phyloP scores from a whole-genome alignment of 2,113 vertebrate species.

The Spea multiplicata region DNA sequence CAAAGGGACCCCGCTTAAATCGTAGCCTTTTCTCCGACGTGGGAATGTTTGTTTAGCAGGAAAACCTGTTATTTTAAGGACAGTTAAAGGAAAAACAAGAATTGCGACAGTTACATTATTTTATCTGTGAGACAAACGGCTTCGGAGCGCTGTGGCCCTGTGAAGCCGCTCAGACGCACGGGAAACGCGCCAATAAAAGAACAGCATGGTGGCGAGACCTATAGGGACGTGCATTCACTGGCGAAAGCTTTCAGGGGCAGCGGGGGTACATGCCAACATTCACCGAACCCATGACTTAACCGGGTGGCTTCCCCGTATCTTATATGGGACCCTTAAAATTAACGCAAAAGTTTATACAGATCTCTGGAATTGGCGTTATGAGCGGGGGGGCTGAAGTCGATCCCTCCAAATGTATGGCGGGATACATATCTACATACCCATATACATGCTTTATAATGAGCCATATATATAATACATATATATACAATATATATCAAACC shows the following conservation, averaged over 20 bases:
- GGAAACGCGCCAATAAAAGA: neutral
- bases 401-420: too few relatives aligned
- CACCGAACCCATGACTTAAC: too few relatives aligned
- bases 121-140: conserved; percentile 34
- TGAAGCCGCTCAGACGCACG: conserved; percentile 34
- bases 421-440: too few relatives aligned
- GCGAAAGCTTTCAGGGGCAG: neutral
- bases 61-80: conserved; percentile 95
- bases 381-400: too few relatives aligned
- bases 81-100: conserved; percentile 58
- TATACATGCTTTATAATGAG: too few relatives aligned
- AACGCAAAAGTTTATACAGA: too few relatives aligned
- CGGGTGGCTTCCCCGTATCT: too few relatives aligned
- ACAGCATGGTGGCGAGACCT: neutral
- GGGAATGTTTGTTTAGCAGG: conserved; percentile 97
- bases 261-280: neutral
- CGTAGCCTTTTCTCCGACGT: conserved; percentile 82
- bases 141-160: conserved; percentile 1
- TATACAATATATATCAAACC: too few relatives aligned
- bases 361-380: too few relatives aligned
- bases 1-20: conserved; percentile 73
- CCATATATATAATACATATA: too few relatives aligned
- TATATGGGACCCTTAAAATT: too few relatives aligned
- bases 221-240: neutral
- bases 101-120: conserved; percentile 38